Conservation (phyloP, 2,797 vertebrate species). For the Erethizon dorsatum region DNA sequence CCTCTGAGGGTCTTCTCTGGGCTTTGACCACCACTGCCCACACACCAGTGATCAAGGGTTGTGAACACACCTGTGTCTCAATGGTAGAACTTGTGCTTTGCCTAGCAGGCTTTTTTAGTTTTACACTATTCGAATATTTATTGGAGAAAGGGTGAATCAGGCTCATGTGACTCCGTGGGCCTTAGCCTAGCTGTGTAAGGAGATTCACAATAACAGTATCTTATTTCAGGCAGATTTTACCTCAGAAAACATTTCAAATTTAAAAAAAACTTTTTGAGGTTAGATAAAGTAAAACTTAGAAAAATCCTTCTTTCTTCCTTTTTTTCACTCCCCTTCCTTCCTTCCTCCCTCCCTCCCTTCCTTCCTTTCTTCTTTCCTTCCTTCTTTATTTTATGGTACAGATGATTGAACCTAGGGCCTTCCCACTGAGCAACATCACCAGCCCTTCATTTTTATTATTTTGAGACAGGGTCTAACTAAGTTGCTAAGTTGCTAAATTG, state of each 20-base stretch:
- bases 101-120: background rate
- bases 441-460: background rate
- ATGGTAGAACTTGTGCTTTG: background rate
- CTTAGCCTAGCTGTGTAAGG: background rate
- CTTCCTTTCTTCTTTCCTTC: background rate
- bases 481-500: background rate
- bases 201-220: background rate
- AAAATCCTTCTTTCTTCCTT: background rate
- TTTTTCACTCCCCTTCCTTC: no score
- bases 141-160: background rate
- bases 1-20: background rate
- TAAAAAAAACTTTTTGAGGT: background rate
- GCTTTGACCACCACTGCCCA: background rate
- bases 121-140: background rate
- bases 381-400: background rate
- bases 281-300: background rate
- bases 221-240: background rate
- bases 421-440: background rate
- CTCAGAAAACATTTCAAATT: constrained; percentile 16
- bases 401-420: background rate
- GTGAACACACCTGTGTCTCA: background rate
- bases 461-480: background rate
- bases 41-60: background rate
- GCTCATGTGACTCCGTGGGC: background rate
- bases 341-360: background rate